Percentiles rank a stretch among this genome's conserved stretches.
Conservation (phyloP, 2,797 vertebrate species). For the Amniataba percoides region DNA sequence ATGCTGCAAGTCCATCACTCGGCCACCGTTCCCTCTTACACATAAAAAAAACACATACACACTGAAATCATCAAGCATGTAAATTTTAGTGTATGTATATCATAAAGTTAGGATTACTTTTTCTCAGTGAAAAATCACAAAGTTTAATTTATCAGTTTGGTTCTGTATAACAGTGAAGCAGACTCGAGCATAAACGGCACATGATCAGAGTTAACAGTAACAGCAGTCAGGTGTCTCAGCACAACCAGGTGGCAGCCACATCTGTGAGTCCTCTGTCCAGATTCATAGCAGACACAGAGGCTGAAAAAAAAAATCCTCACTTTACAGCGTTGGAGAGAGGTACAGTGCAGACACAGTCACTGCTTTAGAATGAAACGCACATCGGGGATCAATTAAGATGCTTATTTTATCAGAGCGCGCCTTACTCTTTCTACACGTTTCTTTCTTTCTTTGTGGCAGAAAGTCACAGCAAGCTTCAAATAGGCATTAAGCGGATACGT, state of each 20-base stretch:
- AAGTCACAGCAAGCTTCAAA: constrained; percentile 72
- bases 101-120: background rate
- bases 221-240: constrained; percentile 45
- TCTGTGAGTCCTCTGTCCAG: constrained; percentile 42
- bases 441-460: constrained; percentile 58
- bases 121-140: background rate
- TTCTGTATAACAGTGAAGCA: background rate
- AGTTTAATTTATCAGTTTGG: background rate
- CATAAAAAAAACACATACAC: background rate
- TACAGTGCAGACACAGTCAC: constrained; percentile 13
- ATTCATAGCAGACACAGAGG: constrained; percentile 23
- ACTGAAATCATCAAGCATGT: background rate
- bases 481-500: constrained; percentile 71
- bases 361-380: constrained; percentile 53
- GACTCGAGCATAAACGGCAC: background rate
- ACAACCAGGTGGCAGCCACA: constrained; percentile 51
- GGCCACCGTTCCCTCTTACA: background rate
- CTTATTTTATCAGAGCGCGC: constrained; percentile 66
- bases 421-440: constrained; percentile 54
- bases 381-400: constrained; percentile 69
- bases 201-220: constrained; percentile 15
- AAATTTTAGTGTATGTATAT: background rate
- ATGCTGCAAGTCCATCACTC: background rate
- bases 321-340: constrained; percentile 26
- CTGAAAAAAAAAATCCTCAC: constrained; percentile 15